Conservation (phyloP, 2,797 vertebrate species). For the Lagocephalus sceleratus region DNA sequence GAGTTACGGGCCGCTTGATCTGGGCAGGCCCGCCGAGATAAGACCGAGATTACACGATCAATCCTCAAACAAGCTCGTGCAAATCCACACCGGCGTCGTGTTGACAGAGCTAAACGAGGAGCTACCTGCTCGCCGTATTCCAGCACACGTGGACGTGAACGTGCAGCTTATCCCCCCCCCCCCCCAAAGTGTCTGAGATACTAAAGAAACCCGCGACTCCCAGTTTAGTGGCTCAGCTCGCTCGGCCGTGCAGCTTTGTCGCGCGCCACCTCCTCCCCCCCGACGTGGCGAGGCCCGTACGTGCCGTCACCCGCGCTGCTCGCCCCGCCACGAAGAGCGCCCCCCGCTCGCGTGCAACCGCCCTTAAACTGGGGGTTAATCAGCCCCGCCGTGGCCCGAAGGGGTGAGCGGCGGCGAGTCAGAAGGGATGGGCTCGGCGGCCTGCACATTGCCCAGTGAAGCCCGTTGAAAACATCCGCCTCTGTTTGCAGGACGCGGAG, state of each 20-base stretch:
- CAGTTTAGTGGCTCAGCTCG: not conserved
- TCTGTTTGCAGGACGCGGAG: conserved; percentile 24
- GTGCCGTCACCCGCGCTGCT: conserved; percentile 30
- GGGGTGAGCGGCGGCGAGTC: conserved; percentile 7
- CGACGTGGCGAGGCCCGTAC: conserved; percentile 7
- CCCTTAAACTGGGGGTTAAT: conserved; percentile 40
- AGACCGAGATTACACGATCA: conserved; percentile 64
- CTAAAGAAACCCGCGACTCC: not conserved
- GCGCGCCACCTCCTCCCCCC: not conserved
- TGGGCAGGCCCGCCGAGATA: conserved; percentile 54
- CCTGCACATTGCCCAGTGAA: conserved; percentile 11
- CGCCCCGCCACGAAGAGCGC: conserved; percentile 12
- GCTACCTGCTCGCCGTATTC: too few species aligned
- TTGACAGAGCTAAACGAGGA: conserved; percentile 5
- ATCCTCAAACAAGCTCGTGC: conserved; percentile 22
- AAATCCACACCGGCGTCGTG: conserved; percentile 10
- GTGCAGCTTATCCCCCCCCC: not conserved
- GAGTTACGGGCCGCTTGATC: conserved; percentile 47
- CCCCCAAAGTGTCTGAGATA: not conserved
- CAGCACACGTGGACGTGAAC: not conserved
- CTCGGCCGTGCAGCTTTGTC: conserved; percentile 14
- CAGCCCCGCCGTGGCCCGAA: conserved; percentile 23
- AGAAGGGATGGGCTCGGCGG: conserved; percentile 21
- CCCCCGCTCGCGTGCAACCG: conserved; percentile 15
- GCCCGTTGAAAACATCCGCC: conserved; percentile 22